phyloP scores from a whole-genome alignment of 2,888 invertebrate genomes.

The Lasioglossum pauxillum region DNA sequence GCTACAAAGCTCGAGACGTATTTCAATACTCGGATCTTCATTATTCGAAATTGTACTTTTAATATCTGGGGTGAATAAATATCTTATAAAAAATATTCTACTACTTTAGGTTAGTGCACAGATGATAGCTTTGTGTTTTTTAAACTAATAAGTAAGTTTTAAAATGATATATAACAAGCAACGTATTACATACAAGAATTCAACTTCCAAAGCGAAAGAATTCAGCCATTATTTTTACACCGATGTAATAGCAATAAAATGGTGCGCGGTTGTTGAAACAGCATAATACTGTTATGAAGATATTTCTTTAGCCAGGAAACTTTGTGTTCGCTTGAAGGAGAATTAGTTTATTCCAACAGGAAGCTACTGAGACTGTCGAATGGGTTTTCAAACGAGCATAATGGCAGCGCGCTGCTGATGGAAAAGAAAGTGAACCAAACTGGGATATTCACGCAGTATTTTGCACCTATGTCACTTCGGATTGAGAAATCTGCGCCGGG shows the following conservation, averaged over 20 bases:
- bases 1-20: background rate
- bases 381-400: background rate
- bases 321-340: background rate
- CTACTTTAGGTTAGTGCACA: background rate
- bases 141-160: background rate
- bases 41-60: background rate
- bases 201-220: background rate
- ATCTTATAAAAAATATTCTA: background rate
- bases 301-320: background rate
- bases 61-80: background rate
- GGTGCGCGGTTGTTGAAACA: background rate
- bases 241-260: background rate
- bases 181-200: background rate
- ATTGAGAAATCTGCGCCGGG: constrained; percentile 75
- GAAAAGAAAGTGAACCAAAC: constrained; percentile 17
- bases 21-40: background rate
- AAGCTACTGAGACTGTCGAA: background rate
- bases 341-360: background rate
- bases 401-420: background rate
- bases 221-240: background rate
- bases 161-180: background rate
- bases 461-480: constrained; percentile 67
- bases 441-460: constrained; percentile 73
- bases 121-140: background rate
- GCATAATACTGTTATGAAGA: background rate